Base-by-base conservation (phyloP, 1,140 invertebrate species). In the Drosophila sulfurigaster region DNA sequence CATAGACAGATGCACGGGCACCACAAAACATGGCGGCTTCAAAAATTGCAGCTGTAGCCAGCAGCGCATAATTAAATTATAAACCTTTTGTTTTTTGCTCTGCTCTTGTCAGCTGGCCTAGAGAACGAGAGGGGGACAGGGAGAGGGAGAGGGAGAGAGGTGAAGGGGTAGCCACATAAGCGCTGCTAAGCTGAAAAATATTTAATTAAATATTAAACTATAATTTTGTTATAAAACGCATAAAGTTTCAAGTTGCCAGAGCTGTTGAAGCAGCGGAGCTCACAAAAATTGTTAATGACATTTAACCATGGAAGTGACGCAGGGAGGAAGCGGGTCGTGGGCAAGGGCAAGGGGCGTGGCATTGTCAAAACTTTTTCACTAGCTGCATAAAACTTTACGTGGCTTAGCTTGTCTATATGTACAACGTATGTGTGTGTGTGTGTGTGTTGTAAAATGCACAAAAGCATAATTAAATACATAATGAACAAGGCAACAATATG, bases 381-480 rank as follows among this genome's bases (percentile, higher is more conserved):
- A 69, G 46, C 72, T 75, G 66, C 72, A 75, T 75, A 10, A 66
- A 86, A 86, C 56, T 82, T 86, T 88, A 68, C 75, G 83, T 70
- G 67, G 82, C 82, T 86, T 79, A 86, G 75, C 41, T 64, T 59
- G 59, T 46, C 54, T 63, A 45, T 57, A 41, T 45, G n/a, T 38
- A 35, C 49, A 25, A 4, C 20, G 20, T 25, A 25, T 32, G 54
- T 76, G 43, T 41, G 58, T 59, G 59, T 63, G 46, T 56, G 35
- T 59, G 59, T 58, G 51, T 45, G 69, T 65, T 82, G 83, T 78
- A 78, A 70, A 82, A 79, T 88, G 83, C 83, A 87, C 77, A 89
- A 83, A 83, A 88, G 85, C 83, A 78, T 87, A 87, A 87, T 87
- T 87, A 87, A 87, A 87, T 87, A 88, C 83, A 87, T 87, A 87